Base-by-base conservation (phyloP, 2,113 vertebrate species). In the Setophaga coronata region DNA sequence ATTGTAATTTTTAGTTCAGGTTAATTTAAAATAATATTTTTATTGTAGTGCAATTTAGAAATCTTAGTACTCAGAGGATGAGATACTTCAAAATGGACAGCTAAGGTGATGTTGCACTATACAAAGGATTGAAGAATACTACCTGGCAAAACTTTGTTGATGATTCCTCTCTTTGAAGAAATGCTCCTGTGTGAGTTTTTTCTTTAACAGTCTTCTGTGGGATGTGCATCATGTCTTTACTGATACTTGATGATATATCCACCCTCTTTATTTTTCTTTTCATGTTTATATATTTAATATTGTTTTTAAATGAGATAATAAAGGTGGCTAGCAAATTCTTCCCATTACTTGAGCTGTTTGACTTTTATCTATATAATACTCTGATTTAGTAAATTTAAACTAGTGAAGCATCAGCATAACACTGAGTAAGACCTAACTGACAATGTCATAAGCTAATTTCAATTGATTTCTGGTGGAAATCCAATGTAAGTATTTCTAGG, bases 21-120 rank as follows among this genome's bases (percentile, higher is more conserved):
- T 93, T 95, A 62, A 92, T 95, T 87, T 92, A 61, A 93, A 93
- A 89, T 14, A 90, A 78, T 80, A 51, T 12, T 94, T 96, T 95
- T 66, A 40, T 66, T 66, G 15, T 19, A 61, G 51, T n/a, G 53
- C 15, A 50, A 3, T 71, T 93, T 81, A 88, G 40, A 88, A 92
- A 91, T 74, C 33, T 64, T 91, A 50, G 33, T 91, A 86, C 64
- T 71, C 85, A 79, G 60, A 85, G 42, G 29, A 26, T 96, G 47
- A 94, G 73, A 65, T 77, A 38, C 15, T 86, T 73, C 40, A 89
- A n/a, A 87, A 79, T 34, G 28, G 26, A 42, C 40, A 67, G 12
- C 36, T 74, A 28, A 86, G 31, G 16, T 56, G 16, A 28, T 82
- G 5, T 33, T 82, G 51, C 5, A 25, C 15, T 70, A 4, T 20